A percentile compares a stretch with the other conserved stretches of the same genome.
These are phyloP conservation scores for Euura lappo DNA, from an alignment of 1,140 invertebrate genomes.

Conservation along the genomic window DNA sequence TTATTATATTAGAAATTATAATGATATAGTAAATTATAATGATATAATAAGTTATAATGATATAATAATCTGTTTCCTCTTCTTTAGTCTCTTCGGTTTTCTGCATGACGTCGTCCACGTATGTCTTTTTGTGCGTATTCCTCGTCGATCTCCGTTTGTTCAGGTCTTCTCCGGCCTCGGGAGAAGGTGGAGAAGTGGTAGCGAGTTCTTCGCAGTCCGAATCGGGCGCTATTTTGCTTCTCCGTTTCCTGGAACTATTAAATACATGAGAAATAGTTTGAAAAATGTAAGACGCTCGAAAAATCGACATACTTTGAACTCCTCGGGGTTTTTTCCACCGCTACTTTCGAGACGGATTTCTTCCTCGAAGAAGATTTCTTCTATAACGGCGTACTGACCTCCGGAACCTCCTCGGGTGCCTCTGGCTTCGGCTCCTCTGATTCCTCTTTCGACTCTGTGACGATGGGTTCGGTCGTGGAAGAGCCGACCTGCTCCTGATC, in stretches of 20 bases:
- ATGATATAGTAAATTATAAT: no score
- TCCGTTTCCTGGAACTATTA: constrained; percentile 43
- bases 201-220: constrained; percentile 85
- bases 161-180: constrained; percentile 77
- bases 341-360: constrained; percentile 44
- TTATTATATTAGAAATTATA: no score
- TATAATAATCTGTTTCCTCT: constrained; percentile 32
- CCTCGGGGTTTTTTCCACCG: constrained; percentile 51
- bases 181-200: constrained; percentile 79
- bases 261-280: background rate
- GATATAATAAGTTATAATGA: no score
- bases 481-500: constrained; percentile 58
- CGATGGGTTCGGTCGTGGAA: constrained; percentile 54
- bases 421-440: constrained; percentile 66
- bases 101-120: constrained; percentile 92
- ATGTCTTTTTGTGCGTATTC: constrained; percentile 95
- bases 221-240: constrained; percentile 68
- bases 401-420: constrained; percentile 54
- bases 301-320: constrained; percentile 49
- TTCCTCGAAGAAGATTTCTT: constrained; percentile 53
- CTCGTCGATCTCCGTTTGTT: constrained; percentile 91
- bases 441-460: constrained; percentile 55
- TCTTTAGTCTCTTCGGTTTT: constrained; percentile 16
- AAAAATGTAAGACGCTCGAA: background rate
- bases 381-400: constrained; percentile 55